phyloP scores from a whole-genome alignment of 2,888 invertebrate genomes.

The Andrena trimmerana region DNA sequence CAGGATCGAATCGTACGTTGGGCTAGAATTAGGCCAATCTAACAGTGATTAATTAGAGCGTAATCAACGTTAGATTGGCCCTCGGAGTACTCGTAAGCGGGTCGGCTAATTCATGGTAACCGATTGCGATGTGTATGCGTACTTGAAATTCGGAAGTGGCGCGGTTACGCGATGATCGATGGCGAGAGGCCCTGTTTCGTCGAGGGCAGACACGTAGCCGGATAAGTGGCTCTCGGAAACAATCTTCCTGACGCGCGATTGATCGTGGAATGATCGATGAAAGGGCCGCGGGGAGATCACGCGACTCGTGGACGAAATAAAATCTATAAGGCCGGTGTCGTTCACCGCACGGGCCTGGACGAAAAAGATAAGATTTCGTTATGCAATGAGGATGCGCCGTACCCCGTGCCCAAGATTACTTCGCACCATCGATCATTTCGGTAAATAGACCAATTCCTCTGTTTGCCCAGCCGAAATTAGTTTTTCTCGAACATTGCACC shows the following conservation, averaged over 20 bases:
- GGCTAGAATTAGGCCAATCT: constrained; percentile 60
- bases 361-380: constrained; percentile 71
- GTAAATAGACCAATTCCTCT: constrained; percentile 67
- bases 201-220: constrained; percentile 60
- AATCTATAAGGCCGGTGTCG: constrained; percentile 49
- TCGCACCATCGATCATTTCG: constrained; percentile 70
- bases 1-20: constrained; percentile 22
- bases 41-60: constrained; percentile 72
- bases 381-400: constrained; percentile 38
- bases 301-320: constrained; percentile 63
- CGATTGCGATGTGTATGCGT: constrained; percentile 68
- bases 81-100: constrained; percentile 65
- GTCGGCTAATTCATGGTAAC: constrained; percentile 71
- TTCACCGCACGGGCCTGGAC: constrained; percentile 61
- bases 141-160: constrained; percentile 71
- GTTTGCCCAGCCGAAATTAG: constrained; percentile 72
- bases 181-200: constrained; percentile 65
- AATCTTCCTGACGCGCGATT: constrained; percentile 72
- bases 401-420: constrained; percentile 55
- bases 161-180: constrained; percentile 75
- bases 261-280: constrained; percentile 75
- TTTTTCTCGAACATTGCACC: constrained; percentile 39
- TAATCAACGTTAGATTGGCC: constrained; percentile 74
- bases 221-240: constrained; percentile 69
- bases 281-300: constrained; percentile 52